These are phyloP conservation scores for Temnopleurus reevesii DNA, from an alignment of 53 echinoderm and acorn worm genomes.

Conservation along the genomic window DNA sequence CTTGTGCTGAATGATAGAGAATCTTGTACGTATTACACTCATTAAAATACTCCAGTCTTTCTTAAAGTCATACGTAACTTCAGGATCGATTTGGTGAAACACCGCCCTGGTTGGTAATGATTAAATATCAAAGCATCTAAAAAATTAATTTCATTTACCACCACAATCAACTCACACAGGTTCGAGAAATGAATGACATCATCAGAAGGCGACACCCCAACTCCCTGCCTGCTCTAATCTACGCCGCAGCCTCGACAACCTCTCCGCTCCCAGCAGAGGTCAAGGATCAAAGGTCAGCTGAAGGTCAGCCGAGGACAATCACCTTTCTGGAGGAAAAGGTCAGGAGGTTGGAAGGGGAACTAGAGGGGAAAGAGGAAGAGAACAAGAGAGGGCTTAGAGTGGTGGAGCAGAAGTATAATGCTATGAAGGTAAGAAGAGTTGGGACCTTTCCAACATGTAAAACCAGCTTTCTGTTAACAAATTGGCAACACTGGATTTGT, in stretches of 20 bases:
- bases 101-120: too few relatives aligned
- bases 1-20: too few relatives aligned
- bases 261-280: conserved; percentile 48
- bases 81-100: too few relatives aligned
- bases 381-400: conserved; percentile 76
- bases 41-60: too few relatives aligned
- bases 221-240: conserved; percentile 96
- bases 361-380: conserved; percentile 89
- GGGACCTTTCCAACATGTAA: too few relatives aligned
- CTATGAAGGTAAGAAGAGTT: conserved; percentile 79
- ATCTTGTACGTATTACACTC: too few relatives aligned
- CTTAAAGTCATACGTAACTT: too few relatives aligned
- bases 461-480: too few relatives aligned
- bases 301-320: conserved; percentile 62
- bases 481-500: too few relatives aligned
- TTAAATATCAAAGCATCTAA: too few relatives aligned
- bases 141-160: too few relatives aligned
- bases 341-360: conserved; percentile 80
- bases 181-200: conserved; percentile 97
- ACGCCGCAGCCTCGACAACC: conserved; percentile 80
- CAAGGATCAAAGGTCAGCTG: conserved; percentile 71
- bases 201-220: conserved; percentile 88
- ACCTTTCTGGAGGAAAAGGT: conserved; percentile 91
- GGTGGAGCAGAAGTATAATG: conserved; percentile 90
- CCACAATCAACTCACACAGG: too few relatives aligned